These are phyloP conservation scores for Aurelia sp. DNA, from an alignment of 30 jellyfish, hydroid and myxozoan species.

Conservation along the genomic window DNA sequence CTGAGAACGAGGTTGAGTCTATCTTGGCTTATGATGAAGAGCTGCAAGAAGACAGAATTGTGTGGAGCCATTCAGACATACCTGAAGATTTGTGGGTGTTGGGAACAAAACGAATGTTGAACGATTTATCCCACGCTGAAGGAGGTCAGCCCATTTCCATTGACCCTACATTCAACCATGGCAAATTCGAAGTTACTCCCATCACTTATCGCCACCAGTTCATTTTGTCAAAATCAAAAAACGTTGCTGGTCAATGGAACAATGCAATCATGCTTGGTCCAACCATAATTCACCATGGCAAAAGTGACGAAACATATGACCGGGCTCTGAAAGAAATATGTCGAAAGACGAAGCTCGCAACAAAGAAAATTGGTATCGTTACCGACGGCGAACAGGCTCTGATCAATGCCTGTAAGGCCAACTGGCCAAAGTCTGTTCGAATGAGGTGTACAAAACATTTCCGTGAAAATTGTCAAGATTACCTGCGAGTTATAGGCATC, in stretches of 20 bases:
- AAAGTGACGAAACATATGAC: slow-evolving; percentile 18
- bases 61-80: slow-evolving; percentile 18
- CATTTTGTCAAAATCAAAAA: neutral
- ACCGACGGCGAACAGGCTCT: slow-evolving; percentile 42
- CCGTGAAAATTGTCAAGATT: slow-evolving; percentile 10
- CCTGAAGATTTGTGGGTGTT: slow-evolving; percentile 23
- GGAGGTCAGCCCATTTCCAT: slow-evolving; percentile 11
- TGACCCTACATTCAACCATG: slow-evolving; percentile 21
- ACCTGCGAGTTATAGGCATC: slow-evolving; percentile 15
- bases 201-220: slow-evolving; percentile 11
- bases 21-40: slow-evolving; percentile 1
- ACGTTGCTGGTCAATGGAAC: neutral
- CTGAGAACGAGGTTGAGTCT: slow-evolving; percentile 10
- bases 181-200: slow-evolving; percentile 16
- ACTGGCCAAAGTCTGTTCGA: neutral
- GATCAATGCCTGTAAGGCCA: slow-evolving; percentile 16
- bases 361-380: neutral
- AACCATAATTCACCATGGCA: slow-evolving; percentile 5
- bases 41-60: slow-evolving; percentile 12
- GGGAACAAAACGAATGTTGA: slow-evolving; percentile 12
- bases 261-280: slow-evolving; percentile 28
- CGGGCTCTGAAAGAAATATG: neutral
- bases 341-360: slow-evolving; percentile 1
- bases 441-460: slow-evolving; percentile 29
- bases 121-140: neutral